Evolutionary conservation across 2,888 invertebrate species (phyloP).

Genomic region (Dorcus parallelipipedus): DNA sequence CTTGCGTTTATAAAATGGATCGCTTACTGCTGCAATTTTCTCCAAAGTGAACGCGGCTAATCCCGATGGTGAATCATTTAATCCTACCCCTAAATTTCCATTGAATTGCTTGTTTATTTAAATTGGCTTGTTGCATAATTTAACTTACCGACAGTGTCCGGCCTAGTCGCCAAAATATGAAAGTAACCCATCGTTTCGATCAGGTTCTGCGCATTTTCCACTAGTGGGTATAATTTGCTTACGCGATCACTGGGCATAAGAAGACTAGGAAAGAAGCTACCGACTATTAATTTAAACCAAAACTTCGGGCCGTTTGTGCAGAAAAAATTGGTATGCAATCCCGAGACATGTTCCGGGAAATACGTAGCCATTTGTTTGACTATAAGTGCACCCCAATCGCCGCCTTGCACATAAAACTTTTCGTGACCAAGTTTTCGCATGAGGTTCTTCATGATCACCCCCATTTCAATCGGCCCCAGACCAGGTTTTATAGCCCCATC

Average conservation of each 20-base stretch:
- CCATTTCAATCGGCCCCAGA: constrained; percentile 56
- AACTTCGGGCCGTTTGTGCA: constrained; percentile 19
- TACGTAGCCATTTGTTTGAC: constrained; percentile 59
- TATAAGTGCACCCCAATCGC: constrained; percentile 77
- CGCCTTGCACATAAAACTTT: constrained; percentile 70
- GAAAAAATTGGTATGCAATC: constrained; percentile 63
- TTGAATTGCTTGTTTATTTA: too few relatives aligned
- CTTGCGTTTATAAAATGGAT: constrained; percentile 49
- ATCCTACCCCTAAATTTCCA: constrained; percentile 56
- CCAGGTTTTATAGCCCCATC: constrained; percentile 61
- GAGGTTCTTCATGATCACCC: constrained; percentile 60
- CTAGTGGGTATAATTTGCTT: constrained; percentile 54
- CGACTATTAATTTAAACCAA: constrained; percentile 47
- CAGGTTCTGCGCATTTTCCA: constrained; percentile 36
- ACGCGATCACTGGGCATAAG: constrained; percentile 54
- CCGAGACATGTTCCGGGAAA: constrained; percentile 59
- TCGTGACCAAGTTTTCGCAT: constrained; percentile 68
- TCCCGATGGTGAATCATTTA: constrained; percentile 78
- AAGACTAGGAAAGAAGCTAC: constrained; percentile 55
- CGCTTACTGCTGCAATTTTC: constrained; percentile 79
- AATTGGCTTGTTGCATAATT: too few relatives aligned
- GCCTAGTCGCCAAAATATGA: constrained; percentile 83
- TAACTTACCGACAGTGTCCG: constrained; percentile 75
- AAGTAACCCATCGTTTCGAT: constrained; percentile 60
- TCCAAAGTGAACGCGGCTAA: constrained; percentile 88